Percentiles rank a stretch among this genome's conserved stretches.
These are phyloP conservation scores for Griposia aprilina DNA, from an alignment of 2,888 invertebrate species.

Conservation along the genomic window DNA sequence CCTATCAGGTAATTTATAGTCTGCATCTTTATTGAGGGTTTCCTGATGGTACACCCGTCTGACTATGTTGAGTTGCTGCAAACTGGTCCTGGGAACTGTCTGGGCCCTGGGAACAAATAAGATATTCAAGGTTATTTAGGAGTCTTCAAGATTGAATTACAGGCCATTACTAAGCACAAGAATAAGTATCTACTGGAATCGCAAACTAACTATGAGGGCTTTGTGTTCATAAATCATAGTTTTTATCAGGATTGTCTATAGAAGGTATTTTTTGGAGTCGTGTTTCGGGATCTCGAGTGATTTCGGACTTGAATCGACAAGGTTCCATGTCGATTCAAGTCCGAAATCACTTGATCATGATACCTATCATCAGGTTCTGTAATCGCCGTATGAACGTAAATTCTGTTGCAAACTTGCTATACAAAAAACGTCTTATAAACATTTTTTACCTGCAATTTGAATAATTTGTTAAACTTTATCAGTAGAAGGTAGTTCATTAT, in stretches of 20 bases:
- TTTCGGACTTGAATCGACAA: background rate
- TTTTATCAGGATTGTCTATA: background rate
- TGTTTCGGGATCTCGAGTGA: background rate
- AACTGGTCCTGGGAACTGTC: constrained; percentile 74
- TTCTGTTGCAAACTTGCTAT: background rate
- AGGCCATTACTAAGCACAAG: background rate
- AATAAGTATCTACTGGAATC: background rate
- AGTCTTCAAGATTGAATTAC: background rate
- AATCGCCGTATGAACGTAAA: background rate
- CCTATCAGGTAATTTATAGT: constrained; percentile 89
- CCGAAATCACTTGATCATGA: background rate
- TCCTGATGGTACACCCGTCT: constrained; percentile 93
- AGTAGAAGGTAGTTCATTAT: background rate
- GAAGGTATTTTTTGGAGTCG: background rate
- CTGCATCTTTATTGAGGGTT: constrained; percentile 91
- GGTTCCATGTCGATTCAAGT: too few species aligned
- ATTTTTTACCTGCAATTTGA: background rate
- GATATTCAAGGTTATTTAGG: constrained; percentile 6
- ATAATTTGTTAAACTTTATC: background rate
- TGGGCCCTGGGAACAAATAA: constrained; percentile 77
- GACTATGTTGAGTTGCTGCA: constrained; percentile 89
- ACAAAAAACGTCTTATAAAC: background rate
- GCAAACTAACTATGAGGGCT: too few species aligned
- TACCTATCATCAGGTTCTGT: background rate
- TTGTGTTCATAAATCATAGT: background rate